Conservation (phyloP, 2,888 invertebrate genomes). For the Yponomeuta sedellus region DNA sequence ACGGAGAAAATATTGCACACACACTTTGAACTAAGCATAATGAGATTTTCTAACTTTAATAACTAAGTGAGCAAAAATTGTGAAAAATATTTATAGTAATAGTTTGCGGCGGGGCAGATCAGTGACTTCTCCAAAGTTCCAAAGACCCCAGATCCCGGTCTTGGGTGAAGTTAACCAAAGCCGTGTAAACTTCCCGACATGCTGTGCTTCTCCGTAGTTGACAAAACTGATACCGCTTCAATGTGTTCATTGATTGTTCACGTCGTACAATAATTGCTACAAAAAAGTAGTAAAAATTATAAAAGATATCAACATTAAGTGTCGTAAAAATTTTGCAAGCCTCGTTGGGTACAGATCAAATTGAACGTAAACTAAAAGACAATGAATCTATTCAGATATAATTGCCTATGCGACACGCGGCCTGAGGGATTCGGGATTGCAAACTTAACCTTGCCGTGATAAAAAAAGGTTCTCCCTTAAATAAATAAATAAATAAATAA, state of each 20-base stretch:
- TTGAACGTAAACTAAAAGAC: too few relatives aligned
- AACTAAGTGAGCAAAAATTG: not conserved
- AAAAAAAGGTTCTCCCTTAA: too few relatives aligned
- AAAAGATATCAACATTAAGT: too few relatives aligned
- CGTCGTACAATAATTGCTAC: too few relatives aligned
- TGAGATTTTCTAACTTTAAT: not conserved
- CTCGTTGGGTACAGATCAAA: too few relatives aligned
- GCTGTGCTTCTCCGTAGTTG: not conserved
- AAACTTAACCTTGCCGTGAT: too few relatives aligned
- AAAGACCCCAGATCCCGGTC: not conserved
- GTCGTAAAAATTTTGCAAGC: too few relatives aligned
- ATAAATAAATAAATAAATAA: too few relatives aligned
- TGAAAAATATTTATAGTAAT: not conserved
- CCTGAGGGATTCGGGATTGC: too few relatives aligned
- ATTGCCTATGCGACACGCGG: too few relatives aligned
- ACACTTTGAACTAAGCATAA: not conserved
- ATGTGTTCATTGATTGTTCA: not conserved
- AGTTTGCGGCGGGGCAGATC: not conserved
- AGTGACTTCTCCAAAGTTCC: not conserved
- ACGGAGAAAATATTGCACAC: not conserved
- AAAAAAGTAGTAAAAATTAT: too few relatives aligned
- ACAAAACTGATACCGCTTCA: not conserved
- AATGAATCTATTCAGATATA: too few relatives aligned
- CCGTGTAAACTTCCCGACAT: conserved; percentile 3
- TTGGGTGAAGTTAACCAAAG: not conserved